These are phyloP conservation scores for Ardeotis arabs DNA, from an alignment of 2,113 vertebrate species.

Conservation along the genomic window DNA sequence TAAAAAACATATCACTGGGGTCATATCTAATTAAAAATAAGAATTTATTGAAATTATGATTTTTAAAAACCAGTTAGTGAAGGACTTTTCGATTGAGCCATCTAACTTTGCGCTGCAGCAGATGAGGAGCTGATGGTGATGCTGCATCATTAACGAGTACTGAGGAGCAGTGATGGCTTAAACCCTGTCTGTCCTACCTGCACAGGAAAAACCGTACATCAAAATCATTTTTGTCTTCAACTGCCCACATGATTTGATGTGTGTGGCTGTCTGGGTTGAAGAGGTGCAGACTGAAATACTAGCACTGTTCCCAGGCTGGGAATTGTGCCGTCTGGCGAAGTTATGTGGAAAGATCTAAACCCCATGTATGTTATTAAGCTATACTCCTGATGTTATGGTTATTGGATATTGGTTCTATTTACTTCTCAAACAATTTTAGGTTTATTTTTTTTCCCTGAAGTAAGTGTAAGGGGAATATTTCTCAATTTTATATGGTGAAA, in stretches of 20 bases:
- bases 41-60: background rate
- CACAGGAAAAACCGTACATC: background rate
- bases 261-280: background rate
- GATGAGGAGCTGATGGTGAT: background rate
- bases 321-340: background rate
- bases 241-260: background rate
- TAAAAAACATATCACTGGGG: background rate
- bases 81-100: background rate
- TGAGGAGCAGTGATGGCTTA: background rate
- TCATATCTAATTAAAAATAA: accelerated
- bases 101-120: background rate
- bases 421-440: background rate
- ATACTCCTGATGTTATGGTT: background rate
- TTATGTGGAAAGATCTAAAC: background rate
- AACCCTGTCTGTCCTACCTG: background rate
- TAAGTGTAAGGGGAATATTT: background rate
- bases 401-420: background rate
- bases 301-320: background rate
- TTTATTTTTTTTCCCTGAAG: background rate
- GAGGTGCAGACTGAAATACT: background rate
- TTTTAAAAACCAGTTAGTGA: background rate
- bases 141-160: background rate
- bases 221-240: background rate
- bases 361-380: background rate
- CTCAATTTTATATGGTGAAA: background rate